These are phyloP conservation scores for Naja naja DNA, from an alignment of 2,113 vertebrate species.

Conservation along the genomic window DNA sequence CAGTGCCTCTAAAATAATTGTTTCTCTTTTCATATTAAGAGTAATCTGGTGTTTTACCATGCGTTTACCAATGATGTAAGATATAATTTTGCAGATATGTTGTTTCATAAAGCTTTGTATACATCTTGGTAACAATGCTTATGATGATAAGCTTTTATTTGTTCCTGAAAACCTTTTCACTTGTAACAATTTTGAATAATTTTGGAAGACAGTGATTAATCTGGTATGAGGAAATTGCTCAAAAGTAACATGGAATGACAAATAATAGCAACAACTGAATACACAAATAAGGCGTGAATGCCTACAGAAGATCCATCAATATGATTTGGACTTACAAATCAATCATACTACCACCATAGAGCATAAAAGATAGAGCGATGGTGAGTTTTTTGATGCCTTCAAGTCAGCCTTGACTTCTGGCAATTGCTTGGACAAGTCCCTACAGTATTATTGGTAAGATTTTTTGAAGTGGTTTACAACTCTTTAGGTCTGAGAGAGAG, in stretches of 20 bases:
- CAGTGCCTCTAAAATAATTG: neutral
- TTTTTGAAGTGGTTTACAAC: neutral
- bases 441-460: neutral
- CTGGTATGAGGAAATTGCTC: neutral
- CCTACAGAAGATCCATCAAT: neutral
- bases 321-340: neutral
- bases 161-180: neutral
- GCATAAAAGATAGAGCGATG: neutral
- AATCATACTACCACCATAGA: neutral
- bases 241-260: neutral
- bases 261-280: neutral
- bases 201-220: neutral
- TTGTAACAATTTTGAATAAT: neutral
- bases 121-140: neutral
- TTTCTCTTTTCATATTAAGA: neutral
- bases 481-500: neutral
- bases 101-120: neutral
- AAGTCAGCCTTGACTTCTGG: neutral
- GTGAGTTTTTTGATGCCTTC: neutral
- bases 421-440: neutral
- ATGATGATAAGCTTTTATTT: neutral
- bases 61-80: neutral
- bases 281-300: neutral
- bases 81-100: neutral
- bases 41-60: neutral